Percentiles rank a stretch among this genome's conserved stretches.
Conservation (phyloP, 2,113 vertebrate species). For the Notarius lentiginosus region DNA sequence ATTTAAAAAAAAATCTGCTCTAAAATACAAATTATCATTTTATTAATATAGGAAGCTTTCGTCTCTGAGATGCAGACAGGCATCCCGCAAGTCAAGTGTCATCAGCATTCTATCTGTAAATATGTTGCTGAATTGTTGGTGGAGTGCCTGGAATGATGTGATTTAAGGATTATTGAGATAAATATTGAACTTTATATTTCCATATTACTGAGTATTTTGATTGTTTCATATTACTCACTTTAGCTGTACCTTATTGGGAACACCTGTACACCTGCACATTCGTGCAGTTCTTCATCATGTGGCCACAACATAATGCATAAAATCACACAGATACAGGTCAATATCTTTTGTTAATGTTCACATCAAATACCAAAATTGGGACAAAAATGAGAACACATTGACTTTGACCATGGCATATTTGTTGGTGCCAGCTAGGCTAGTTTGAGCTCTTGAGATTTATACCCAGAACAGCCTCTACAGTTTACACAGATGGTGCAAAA, state of each 20-base stretch:
- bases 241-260: neutral
- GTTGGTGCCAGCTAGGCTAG: neutral
- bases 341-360: neutral
- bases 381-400: neutral
- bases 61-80: neutral
- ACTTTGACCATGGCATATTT: neutral
- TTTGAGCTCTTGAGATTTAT: neutral
- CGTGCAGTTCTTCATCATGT: neutral
- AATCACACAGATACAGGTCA: neutral
- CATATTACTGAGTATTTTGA: neutral
- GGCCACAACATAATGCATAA: neutral
- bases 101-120: neutral
- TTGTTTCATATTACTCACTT: neutral
- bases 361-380: neutral
- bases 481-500: neutral
- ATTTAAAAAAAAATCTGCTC: constrained; percentile 38
- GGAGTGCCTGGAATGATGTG: neutral
- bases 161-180: neutral
- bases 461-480: neutral
- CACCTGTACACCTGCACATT: neutral
- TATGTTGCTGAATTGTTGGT: neutral
- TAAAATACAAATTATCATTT: constrained; percentile 61
- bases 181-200: neutral
- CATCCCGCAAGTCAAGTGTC: neutral
- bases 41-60: neutral